Evolutionary conservation across 2,888 invertebrate genomes (phyloP).

Genomic region (Polylopha cassiicola): DNA sequence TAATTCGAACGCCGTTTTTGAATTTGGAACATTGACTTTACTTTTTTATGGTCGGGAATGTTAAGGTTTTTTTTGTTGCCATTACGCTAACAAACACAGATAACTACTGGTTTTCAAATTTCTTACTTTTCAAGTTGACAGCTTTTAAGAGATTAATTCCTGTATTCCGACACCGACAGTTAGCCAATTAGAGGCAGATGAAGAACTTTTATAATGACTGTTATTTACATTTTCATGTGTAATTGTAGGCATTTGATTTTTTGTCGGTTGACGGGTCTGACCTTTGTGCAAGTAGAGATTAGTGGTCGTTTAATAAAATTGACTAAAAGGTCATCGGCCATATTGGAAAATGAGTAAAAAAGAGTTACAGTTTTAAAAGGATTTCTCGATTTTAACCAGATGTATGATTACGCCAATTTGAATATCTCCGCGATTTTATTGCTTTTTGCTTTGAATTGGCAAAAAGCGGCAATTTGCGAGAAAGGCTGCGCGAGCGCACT

Average conservation of each 20-base stretch:
- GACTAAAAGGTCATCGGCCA: too few species aligned
- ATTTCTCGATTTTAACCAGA: too few species aligned
- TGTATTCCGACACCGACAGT: slow-evolving; percentile 35
- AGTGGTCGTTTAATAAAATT: too few species aligned
- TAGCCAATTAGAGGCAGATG: slow-evolving; percentile 39
- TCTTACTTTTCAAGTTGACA: slow-evolving; percentile 30
- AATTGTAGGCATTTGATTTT: slow-evolving; percentile 30
- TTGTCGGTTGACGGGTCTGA: slow-evolving; percentile 26
- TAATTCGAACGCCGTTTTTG: slow-evolving; percentile 72
- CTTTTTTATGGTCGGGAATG: slow-evolving; percentile 37
- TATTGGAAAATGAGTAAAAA: too few species aligned
- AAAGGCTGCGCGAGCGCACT: slow-evolving; percentile 30
- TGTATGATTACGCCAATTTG: too few species aligned
- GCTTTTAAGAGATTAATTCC: slow-evolving; percentile 35
- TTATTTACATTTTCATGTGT: slow-evolving; percentile 33
- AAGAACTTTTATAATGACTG: slow-evolving; percentile 37
- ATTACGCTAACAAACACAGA: slow-evolving; percentile 30
- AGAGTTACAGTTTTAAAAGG: too few species aligned
- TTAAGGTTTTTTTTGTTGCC: slow-evolving; percentile 24
- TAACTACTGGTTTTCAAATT: slow-evolving; percentile 41
- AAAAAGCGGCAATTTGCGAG: slow-evolving; percentile 17
- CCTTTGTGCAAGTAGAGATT: too few species aligned
- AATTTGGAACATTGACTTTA: slow-evolving; percentile 73
- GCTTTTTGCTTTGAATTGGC: slow-evolving; percentile 1
- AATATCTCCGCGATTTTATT: slow-evolving; percentile 1